A percentile compares a stretch with the other conserved stretches of the same genome.
These are phyloP conservation scores for Tetraneura akinire DNA, from an alignment of 1,140 invertebrate species.

Conservation along the genomic window DNA sequence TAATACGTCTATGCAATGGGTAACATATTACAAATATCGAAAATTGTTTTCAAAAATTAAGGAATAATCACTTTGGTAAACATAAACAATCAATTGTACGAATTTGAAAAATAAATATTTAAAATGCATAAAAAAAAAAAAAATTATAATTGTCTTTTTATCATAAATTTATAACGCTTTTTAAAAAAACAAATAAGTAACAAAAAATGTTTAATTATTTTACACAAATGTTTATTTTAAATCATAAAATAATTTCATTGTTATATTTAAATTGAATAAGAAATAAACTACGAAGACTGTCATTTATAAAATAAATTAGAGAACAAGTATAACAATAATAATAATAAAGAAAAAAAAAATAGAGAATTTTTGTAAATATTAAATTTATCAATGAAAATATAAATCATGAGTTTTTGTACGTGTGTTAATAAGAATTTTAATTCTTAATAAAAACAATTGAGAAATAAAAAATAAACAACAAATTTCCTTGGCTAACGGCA, in stretches of 20 bases:
- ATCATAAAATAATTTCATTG: neutral
- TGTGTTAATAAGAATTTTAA: neutral
- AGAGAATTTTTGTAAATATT: neutral
- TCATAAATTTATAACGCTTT: neutral
- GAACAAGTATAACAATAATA: neutral
- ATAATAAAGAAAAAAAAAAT: neutral
- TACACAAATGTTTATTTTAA: neutral
- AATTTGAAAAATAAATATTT: neutral
- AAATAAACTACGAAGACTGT: no score
- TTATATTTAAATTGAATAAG: neutral
- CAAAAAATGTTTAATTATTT: neutral
- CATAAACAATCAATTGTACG: neutral
- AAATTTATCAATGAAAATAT: neutral
- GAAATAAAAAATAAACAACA: conserved; percentile 2
- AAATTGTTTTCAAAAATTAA: no score
- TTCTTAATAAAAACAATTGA: conserved; percentile 14
- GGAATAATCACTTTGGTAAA: conserved; percentile 32
- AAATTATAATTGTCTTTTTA: neutral
- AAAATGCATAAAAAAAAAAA: neutral
- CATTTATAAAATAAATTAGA: neutral
- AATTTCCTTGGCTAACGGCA: neutral
- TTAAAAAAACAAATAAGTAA: neutral
- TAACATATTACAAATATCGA: conserved; percentile 28
- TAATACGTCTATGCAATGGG: conserved; percentile 5
- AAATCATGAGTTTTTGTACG: neutral